Conservation (phyloP, 2,797 vertebrate species). For the Eulemur coronatus region DNA sequence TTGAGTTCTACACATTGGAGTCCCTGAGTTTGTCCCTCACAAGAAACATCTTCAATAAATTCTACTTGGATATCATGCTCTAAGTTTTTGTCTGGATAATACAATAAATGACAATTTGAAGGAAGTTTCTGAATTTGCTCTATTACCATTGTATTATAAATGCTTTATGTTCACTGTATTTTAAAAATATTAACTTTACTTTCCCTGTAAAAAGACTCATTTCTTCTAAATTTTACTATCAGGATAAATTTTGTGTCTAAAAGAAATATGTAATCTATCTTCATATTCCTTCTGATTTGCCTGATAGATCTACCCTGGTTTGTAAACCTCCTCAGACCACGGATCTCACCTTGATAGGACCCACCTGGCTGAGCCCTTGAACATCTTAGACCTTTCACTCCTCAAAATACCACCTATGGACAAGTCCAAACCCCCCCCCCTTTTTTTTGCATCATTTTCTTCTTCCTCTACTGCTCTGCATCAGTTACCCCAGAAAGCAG, state of each 20-base stretch:
- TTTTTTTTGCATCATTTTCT: background rate
- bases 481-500: background rate
- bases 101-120: background rate
- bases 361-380: background rate
- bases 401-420: background rate
- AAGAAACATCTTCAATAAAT: background rate
- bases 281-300: background rate
- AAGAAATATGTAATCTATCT: background rate
- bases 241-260: background rate
- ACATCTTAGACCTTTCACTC: background rate
- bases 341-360: background rate
- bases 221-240: background rate
- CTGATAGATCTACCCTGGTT: background rate
- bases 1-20: background rate
- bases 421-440: background rate
- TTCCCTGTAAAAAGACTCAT: background rate
- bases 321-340: background rate
- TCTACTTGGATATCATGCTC: background rate
- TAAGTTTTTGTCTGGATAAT: background rate
- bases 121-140: background rate
- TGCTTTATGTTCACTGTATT: background rate
- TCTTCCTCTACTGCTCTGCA: background rate
- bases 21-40: background rate
- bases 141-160: background rate
- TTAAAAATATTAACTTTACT: background rate